Conservation (phyloP, 2,797 vertebrate species). For the Pteronotus mesoamericanus region DNA sequence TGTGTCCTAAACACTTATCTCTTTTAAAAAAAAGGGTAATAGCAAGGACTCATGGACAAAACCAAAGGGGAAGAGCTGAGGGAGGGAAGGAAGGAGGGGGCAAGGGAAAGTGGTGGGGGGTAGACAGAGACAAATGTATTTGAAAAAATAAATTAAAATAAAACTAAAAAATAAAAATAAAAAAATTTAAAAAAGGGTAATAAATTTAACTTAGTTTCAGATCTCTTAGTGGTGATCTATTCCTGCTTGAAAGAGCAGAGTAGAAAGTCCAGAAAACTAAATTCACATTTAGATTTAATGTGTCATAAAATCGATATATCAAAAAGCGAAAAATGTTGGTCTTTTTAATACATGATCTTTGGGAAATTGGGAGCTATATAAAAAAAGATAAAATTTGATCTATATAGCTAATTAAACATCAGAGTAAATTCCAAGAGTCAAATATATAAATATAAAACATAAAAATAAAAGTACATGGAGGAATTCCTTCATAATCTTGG, state of each 20-base stretch:
- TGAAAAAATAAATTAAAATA: no score
- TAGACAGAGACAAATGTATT: no score
- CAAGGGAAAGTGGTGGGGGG: no score
- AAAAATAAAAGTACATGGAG: neutral
- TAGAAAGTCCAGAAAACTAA: neutral
- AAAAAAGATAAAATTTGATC: conserved; percentile 3
- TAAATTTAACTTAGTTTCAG: neutral
- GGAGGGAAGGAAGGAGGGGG: no score
- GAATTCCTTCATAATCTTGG: neutral
- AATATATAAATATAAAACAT: neutral
- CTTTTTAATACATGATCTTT: neutral
- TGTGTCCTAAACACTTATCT: neutral
- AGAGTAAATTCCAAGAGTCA: neutral
- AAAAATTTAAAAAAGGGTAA: no score
- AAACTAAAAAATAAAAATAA: no score
- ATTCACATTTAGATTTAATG: neutral
- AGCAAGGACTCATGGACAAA: no score
- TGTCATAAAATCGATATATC: neutral
- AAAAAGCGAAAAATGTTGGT: neutral
- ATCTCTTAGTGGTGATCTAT: neutral
- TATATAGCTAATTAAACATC: neutral
- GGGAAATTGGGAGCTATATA: neutral
- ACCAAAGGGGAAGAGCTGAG: no score
- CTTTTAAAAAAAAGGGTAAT: no score
- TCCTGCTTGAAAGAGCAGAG: neutral